phyloP scores from a whole-genome alignment of 2,113 vertebrate species.

The Redunca redunca region DNA sequence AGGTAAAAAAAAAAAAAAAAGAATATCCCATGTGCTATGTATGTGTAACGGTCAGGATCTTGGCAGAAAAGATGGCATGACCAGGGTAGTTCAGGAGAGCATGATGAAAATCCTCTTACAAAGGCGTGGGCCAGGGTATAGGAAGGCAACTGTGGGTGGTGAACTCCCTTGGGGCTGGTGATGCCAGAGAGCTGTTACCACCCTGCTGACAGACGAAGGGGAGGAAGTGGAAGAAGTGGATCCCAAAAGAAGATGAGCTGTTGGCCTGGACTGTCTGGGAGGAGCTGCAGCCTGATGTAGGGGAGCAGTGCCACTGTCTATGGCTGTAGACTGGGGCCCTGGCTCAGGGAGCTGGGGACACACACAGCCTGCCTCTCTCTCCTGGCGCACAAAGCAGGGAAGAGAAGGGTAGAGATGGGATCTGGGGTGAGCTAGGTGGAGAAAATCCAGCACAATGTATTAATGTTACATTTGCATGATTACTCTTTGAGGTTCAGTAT shows the following conservation, averaged over 20 bases:
- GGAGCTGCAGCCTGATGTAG: neutral
- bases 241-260: neutral
- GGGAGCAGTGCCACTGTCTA: rapidly evolving
- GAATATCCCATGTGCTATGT: neutral
- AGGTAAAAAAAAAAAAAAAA: neutral
- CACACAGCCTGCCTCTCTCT: neutral
- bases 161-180: no score
- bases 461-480: neutral
- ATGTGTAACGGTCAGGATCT: neutral
- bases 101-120: neutral
- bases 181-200: neutral
- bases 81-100: neutral
- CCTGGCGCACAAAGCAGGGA: neutral
- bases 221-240: neutral
- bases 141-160: neutral
- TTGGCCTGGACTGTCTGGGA: no score
- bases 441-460: neutral
- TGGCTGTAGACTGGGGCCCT: rapidly evolving
- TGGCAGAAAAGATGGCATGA: neutral
- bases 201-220: neutral
- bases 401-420: neutral
- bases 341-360: no score
- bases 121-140: neutral
- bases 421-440: neutral
- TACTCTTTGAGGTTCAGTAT: neutral